A percentile compares a stretch with the other conserved stretches of the same genome.
phyloP scores from a whole-genome alignment of 2,797 vertebrate species.

The Tympanoctomys barrerae region DNA sequence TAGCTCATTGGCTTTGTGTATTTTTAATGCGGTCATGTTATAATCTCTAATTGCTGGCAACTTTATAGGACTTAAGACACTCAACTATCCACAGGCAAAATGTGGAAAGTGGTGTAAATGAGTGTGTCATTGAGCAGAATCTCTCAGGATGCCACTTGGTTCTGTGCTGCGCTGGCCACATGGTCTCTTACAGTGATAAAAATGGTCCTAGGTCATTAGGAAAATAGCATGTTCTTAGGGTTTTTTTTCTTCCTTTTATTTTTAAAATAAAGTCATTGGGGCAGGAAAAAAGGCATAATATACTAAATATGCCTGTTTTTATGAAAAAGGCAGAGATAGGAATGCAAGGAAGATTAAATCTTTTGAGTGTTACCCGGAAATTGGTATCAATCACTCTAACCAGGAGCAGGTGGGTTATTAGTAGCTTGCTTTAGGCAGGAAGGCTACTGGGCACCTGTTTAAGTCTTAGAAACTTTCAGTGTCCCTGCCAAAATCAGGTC shows the following conservation, averaged over 20 bases:
- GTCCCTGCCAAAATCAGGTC: not conserved
- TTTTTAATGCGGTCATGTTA: constrained; percentile 11
- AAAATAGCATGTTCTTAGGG: not conserved
- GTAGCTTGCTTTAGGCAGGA: not conserved
- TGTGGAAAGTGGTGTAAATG: not conserved
- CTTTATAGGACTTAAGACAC: not conserved
- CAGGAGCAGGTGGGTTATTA: not conserved
- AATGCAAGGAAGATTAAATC: not conserved
- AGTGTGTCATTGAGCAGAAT: not conserved
- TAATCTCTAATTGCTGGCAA: constrained; percentile 31
- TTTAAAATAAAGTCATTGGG: not conserved
- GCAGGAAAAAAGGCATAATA: not conserved
- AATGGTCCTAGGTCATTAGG: not conserved
- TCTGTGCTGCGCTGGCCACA: not conserved
- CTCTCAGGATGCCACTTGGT: not conserved
- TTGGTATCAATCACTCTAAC: accelerated
- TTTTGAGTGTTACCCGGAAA: not conserved
- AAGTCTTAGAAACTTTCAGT: not conserved
- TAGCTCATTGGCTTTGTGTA: not conserved
- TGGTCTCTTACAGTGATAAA: not conserved
- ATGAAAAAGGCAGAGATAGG: not conserved
- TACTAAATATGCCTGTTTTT: not conserved
- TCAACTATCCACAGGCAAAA: not conserved
- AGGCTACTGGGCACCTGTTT: accelerated
- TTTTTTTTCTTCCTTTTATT: not conserved